phyloP scores from a whole-genome alignment of 1,140 invertebrate species.

The Meteorus sp. region DNA sequence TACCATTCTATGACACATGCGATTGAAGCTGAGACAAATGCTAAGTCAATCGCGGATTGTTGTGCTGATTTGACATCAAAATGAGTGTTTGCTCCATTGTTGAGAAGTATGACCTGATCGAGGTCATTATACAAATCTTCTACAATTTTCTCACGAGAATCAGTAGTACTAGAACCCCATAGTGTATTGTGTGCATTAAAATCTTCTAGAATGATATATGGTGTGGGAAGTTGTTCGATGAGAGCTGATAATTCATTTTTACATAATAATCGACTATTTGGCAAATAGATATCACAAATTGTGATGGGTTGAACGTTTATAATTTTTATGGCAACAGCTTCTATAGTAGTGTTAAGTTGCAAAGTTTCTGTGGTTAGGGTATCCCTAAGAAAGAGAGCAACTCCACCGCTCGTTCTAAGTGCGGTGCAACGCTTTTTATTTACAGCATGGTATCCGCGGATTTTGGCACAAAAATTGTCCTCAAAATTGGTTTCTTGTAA shows the following conservation, averaged over 20 bases:
- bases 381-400: slow-evolving; percentile 35
- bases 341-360: slow-evolving; percentile 29
- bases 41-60: slow-evolving; percentile 16
- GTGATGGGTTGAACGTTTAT: slow-evolving; percentile 30
- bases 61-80: neutral
- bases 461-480: slow-evolving; percentile 20
- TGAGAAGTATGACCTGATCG: slow-evolving; percentile 32
- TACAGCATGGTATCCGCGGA: slow-evolving; percentile 32
- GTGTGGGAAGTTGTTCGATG: slow-evolving; percentile 36
- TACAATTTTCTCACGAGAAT: slow-evolving; percentile 36
- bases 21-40: slow-evolving; percentile 29
- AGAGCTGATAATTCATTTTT: slow-evolving; percentile 32
- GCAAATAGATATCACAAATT: slow-evolving; percentile 38
- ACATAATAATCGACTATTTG: slow-evolving; percentile 30
- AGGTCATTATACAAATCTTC: slow-evolving; percentile 31
- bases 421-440: slow-evolving; percentile 32
- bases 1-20: slow-evolving; percentile 34
- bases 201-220: slow-evolving; percentile 40
- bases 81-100: slow-evolving; percentile 18
- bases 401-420: slow-evolving; percentile 34
- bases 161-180: slow-evolving; percentile 37
- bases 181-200: slow-evolving; percentile 41
- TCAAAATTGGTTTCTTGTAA: slow-evolving; percentile 40
- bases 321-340: slow-evolving; percentile 33
- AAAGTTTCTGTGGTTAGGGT: slow-evolving; percentile 31